phyloP scores from a whole-genome alignment of 2,113 vertebrate species.

The Brachypodius melanocephalos region DNA sequence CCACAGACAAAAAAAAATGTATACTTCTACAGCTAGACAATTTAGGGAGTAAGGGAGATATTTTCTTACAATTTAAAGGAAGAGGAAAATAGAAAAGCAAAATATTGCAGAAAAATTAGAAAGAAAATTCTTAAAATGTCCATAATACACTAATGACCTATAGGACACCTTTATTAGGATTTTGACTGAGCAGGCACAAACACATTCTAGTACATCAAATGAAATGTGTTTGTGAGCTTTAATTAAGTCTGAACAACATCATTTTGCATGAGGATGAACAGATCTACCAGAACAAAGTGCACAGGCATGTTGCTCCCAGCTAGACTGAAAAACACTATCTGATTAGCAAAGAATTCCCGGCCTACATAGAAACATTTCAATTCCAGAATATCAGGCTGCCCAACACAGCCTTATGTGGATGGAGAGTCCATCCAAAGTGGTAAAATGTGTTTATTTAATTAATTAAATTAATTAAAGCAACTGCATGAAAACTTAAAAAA shows the following conservation, averaged over 20 bases:
- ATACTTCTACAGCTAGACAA: neutral
- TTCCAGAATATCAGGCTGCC: neutral
- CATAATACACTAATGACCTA: neutral
- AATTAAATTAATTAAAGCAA: neutral
- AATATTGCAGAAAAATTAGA: neutral
- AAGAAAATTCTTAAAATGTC: neutral
- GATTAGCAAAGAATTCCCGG: neutral
- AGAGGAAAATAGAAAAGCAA: neutral
- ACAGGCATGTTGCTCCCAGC: neutral
- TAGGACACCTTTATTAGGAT: neutral
- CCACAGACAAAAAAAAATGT: neutral
- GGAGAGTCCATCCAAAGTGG: neutral
- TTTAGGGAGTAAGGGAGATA: neutral
- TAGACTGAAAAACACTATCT: neutral
- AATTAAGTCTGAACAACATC: neutral
- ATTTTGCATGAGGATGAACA: neutral
- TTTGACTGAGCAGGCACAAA: neutral
- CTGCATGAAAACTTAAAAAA: neutral
- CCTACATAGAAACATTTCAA: neutral
- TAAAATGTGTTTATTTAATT: neutral
- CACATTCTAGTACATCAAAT: neutral
- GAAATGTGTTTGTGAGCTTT: neutral
- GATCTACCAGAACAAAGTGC: neutral
- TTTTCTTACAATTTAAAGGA: neutral
- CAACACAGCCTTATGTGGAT: neutral